A percentile compares a stretch with the other conserved stretches of the same genome.
These are phyloP conservation scores for Taenaris catops DNA, from an alignment of 2,888 invertebrate species.

Conservation along the genomic window DNA sequence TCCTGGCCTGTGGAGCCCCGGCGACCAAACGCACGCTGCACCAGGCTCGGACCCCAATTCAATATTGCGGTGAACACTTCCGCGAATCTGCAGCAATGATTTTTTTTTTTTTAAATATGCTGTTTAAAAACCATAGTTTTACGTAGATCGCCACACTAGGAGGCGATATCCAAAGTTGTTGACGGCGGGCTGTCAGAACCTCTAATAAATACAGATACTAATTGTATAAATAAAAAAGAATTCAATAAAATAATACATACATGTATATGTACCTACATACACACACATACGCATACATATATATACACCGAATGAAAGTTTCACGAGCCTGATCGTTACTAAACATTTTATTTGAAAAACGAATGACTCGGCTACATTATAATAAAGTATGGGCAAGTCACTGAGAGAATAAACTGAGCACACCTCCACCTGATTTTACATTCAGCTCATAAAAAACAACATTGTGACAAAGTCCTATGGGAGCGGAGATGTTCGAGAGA, in stretches of 20 bases:
- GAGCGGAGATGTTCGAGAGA: constrained; percentile 47
- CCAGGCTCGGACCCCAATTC: constrained; percentile 40
- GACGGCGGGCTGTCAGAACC: too few relatives aligned
- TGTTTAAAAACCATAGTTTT: too few relatives aligned
- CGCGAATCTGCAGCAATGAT: too few relatives aligned
- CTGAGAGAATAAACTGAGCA: constrained; percentile 27
- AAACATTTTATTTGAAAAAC: constrained; percentile 12
- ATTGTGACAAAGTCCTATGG: constrained; percentile 63
- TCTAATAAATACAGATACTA: too few relatives aligned
- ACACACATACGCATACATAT: too few relatives aligned
- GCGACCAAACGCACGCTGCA: constrained; percentile 57
- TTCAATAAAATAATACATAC: too few relatives aligned
- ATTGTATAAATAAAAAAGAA: too few relatives aligned
- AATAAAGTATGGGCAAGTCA: constrained; percentile 19
- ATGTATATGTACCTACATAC: too few relatives aligned
- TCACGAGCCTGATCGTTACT: constrained; percentile 5
- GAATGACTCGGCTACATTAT: constrained; percentile 7
- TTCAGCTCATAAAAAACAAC: constrained; percentile 54
- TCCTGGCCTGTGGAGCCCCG: constrained; percentile 40
- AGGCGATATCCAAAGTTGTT: too few relatives aligned
- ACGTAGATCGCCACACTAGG: too few relatives aligned
- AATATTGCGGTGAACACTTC: constrained; percentile 43
- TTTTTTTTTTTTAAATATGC: too few relatives aligned
- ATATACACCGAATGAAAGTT: too few relatives aligned
- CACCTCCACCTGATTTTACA: constrained; percentile 38